Evolutionary conservation across 2,888 invertebrate genomes (phyloP), one percentile per base, ranked within the genome.

Genomic region (Blastobasis lacticolella): DNA sequence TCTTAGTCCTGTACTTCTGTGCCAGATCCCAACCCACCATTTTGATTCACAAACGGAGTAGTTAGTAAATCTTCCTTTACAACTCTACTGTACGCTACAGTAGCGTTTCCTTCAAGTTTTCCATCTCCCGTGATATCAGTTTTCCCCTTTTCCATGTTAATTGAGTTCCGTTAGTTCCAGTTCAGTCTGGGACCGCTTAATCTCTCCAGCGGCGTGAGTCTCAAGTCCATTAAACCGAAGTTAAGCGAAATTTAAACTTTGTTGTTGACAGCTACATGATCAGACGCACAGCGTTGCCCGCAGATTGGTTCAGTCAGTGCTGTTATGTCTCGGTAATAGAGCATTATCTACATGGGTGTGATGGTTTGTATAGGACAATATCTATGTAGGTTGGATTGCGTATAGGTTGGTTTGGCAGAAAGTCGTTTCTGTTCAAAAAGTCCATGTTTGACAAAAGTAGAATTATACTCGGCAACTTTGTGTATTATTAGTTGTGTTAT

Each of bases 211-310:
- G 23, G 23, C 23, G 23, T 23, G 3, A 23, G 23, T 23, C 23
- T 23, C 64, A 67, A 73, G 66, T 73, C 67, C 67, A 73, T 75
- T 72, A 67, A 70, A 69, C 59, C 48, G 9, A 47, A 51, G 51
- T 51, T 51, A 47, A 44, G 38, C 59, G 54, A 63, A 66, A 67
- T 71, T 66, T 66, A 61, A 64, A 68, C 65, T 72, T 70, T 58
- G 61, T 51, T 64, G 64, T 60, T 66, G 70, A 71, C 70, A 62
- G 61, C 61, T 67, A 63, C 66, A 62, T 65, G 64, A 61, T 66
- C 57, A 63, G 61, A 57, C 59, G 10, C 36, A 46, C 47, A 49
- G 23, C 23, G 23, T 23, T 23, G 23, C 23, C 23, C 23, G 23
- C 46, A 36, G 46, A 37, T 38, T 47, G 38, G 47, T 47, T 47